Percentiles rank a stretch among this genome's conserved stretches.
phyloP scores from a whole-genome alignment of 1,140 invertebrate species.

The Harlomillsia oculata region DNA sequence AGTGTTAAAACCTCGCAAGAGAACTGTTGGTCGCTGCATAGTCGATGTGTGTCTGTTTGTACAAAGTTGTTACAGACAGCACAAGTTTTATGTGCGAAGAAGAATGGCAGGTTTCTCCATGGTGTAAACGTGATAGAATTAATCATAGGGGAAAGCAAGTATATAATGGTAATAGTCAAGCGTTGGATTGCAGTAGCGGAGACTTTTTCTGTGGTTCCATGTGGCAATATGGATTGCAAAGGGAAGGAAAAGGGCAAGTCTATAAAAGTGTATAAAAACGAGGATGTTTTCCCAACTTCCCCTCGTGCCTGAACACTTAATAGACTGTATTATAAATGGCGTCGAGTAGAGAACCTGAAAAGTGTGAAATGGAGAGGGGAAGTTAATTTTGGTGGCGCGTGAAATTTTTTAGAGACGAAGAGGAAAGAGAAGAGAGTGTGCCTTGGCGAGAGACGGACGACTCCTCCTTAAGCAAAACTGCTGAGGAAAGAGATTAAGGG shows the following conservation, averaged over 20 bases:
- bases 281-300: slow-evolving; percentile 12
- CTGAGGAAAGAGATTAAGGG: slow-evolving; percentile 32
- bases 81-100: too few relatives aligned
- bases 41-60: too few relatives aligned
- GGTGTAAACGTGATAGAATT: too few relatives aligned
- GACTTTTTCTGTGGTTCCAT: too few relatives aligned
- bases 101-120: too few relatives aligned
- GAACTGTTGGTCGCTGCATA: too few relatives aligned
- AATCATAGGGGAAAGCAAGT: too few relatives aligned
- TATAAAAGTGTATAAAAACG: slow-evolving; percentile 26
- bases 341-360: slow-evolving; percentile 26
- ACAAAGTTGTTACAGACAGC: too few relatives aligned
- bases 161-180: too few relatives aligned
- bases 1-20: too few relatives aligned
- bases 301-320: slow-evolving; percentile 15
- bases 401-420: slow-evolving; percentile 31
- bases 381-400: slow-evolving; percentile 35
- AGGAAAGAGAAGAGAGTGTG: neutral
- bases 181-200: too few relatives aligned
- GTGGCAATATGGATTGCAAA: too few relatives aligned
- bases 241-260: neutral
- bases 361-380: slow-evolving; percentile 36
- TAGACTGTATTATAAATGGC: slow-evolving; percentile 35
- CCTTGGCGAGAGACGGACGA: slow-evolving; percentile 1
- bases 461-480: slow-evolving; percentile 7